Percentiles rank a stretch among this genome's conserved stretches.
These are phyloP conservation scores for Aricia agestis DNA, from an alignment of 1,140 invertebrate genomes.

Conservation along the genomic window DNA sequence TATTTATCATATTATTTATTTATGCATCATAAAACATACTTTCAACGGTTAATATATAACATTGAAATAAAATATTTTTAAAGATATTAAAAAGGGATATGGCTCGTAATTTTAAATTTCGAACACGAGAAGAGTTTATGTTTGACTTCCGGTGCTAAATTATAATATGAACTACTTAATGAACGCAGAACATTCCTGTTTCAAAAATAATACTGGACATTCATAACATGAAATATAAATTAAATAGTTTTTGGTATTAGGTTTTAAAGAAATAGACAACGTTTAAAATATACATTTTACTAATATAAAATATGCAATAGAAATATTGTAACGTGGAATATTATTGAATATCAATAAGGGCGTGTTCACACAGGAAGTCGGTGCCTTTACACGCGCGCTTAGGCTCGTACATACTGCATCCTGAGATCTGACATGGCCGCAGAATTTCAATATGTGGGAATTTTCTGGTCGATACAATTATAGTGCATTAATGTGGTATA, in stretches of 20 bases:
- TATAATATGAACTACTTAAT: slow-evolving; percentile 6
- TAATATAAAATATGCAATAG: background rate
- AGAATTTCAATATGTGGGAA: slow-evolving; percentile 43
- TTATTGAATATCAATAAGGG: slow-evolving; percentile 40
- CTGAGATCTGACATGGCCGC: slow-evolving; percentile 36
- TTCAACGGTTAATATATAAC: slow-evolving; percentile 3
- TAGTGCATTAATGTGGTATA: background rate
- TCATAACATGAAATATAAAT: background rate
- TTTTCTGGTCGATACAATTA: slow-evolving; percentile 22
- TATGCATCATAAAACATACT: background rate
- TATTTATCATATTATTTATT: slow-evolving; percentile 7
- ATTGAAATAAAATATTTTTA: slow-evolving; percentile 5
- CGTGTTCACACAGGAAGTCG: slow-evolving; percentile 40
- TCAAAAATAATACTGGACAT: background rate
- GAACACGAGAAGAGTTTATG: slow-evolving; percentile 12
- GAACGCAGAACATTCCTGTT: background rate
- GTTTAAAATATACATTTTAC: no score
- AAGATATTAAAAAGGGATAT: slow-evolving; percentile 4
- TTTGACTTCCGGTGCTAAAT: slow-evolving; percentile 7
- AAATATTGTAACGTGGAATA: slow-evolving; percentile 25
- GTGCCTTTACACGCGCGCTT: slow-evolving; percentile 36
- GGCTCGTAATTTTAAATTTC: slow-evolving; percentile 13
- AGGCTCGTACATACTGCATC: slow-evolving; percentile 39
- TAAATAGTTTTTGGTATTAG: no score
- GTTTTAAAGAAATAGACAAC: no score